Evolutionary conservation across 2,113 vertebrate genomes (phyloP).

Genomic region (Accipiter cooperii): DNA sequence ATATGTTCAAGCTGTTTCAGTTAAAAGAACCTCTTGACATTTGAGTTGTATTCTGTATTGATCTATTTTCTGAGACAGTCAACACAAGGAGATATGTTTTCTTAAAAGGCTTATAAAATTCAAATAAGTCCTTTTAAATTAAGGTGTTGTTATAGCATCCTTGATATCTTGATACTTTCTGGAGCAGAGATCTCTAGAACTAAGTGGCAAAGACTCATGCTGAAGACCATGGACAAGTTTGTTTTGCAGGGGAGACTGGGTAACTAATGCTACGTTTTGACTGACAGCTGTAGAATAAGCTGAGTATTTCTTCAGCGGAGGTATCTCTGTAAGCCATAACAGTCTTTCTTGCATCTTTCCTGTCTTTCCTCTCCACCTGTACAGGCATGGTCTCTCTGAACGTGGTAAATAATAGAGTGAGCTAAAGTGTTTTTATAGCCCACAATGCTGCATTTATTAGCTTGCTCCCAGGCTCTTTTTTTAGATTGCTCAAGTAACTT

Average conservation of each 20-base stretch:
- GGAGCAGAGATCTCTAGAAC: not conserved
- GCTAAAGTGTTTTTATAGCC: not conserved
- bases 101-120: not conserved
- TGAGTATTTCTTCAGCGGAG: not conserved
- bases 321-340: not conserved
- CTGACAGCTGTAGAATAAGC: not conserved
- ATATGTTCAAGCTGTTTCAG: not conserved
- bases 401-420: not conserved
- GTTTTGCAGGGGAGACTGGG: not conserved
- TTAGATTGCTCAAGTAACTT: not conserved
- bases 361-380: not conserved
- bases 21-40: not conserved
- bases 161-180: not conserved
- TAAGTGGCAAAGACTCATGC: not conserved
- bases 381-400: not conserved
- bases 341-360: not conserved
- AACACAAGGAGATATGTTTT: not conserved
- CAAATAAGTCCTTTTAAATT: not conserved
- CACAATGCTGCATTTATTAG: not conserved
- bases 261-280: not conserved
- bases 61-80: not conserved
- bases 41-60: not conserved
- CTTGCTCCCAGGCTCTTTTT: not conserved
- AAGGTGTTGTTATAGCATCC: not conserved
- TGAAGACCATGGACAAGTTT: not conserved